phyloP scores from a whole-genome alignment of 2,888 invertebrate genomes.

The Aromia moschata region DNA sequence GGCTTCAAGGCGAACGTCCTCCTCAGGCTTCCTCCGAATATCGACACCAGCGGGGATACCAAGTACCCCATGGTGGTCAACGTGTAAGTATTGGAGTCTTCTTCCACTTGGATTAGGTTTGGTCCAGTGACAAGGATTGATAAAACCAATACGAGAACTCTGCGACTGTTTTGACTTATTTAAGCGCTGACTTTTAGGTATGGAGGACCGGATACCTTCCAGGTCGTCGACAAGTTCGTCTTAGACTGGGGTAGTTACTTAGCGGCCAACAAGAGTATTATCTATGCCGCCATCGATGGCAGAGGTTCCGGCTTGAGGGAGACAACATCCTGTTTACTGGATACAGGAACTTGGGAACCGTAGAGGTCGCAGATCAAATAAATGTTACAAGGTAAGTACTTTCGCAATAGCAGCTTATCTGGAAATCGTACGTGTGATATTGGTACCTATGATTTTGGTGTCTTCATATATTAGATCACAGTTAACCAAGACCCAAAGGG shows the following conservation, averaged over 20 bases:
- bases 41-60: conserved; percentile 70
- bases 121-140: too few relatives aligned
- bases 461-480: too few relatives aligned
- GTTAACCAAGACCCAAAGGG: too few relatives aligned
- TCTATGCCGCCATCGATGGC: conserved; percentile 90
- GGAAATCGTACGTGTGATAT: too few relatives aligned
- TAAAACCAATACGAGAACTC: too few relatives aligned
- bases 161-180: too few relatives aligned
- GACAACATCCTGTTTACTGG: conserved; percentile 83
- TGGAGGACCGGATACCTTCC: conserved; percentile 90
- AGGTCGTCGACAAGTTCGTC: conserved; percentile 83
- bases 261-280: conserved; percentile 82
- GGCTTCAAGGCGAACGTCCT: conserved; percentile 78
- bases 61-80: conserved; percentile 86
- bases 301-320: conserved; percentile 88
- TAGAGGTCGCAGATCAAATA: conserved; percentile 93
- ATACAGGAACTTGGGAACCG: conserved; percentile 85
- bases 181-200: too few relatives aligned
- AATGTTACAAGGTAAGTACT: conserved; percentile 74
- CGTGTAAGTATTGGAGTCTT: too few relatives aligned
- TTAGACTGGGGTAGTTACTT: conserved; percentile 91
- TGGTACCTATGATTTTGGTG: too few relatives aligned
- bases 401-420: too few relatives aligned
- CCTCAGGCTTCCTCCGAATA: conserved; percentile 77
- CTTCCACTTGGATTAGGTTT: too few relatives aligned